These are phyloP conservation scores for Pristionchus arcanus DNA, from an alignment of 2,888 invertebrate species.

Conservation along the genomic window DNA sequence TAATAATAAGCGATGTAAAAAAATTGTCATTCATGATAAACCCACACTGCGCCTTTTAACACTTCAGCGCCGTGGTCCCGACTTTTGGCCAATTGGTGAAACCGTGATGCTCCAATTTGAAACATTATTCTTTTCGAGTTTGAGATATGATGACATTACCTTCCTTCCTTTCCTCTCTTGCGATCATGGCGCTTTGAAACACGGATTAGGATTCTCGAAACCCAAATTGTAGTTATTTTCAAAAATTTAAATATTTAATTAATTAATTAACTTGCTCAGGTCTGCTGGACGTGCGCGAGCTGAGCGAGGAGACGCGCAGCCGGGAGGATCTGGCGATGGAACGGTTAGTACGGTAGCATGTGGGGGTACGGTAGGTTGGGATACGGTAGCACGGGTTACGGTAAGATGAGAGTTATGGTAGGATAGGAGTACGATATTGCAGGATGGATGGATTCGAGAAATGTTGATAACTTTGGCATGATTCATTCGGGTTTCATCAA, in stretches of 20 bases:
- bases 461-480: no score
- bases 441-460: background rate
- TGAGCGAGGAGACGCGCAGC: slow-evolving; percentile 46
- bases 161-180: background rate
- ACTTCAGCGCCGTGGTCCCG: no score
- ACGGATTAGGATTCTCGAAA: no score
- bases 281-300: slow-evolving; percentile 30
- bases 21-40: no score
- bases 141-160: background rate
- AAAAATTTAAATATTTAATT: background rate
- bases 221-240: background rate
- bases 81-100: background rate
- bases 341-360: no score
- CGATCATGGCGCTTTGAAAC: background rate
- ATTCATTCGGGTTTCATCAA: no score
- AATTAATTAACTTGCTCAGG: background rate
- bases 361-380: background rate
- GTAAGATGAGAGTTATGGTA: no score
- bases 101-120: background rate
- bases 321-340: slow-evolving; percentile 40
- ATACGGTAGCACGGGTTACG: no score
- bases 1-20: no score
- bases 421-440: background rate
- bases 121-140: background rate
- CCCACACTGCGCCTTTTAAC: no score